phyloP scores from a whole-genome alignment of 2,113 vertebrate genomes.

The Oreotrochilus melanogaster region DNA sequence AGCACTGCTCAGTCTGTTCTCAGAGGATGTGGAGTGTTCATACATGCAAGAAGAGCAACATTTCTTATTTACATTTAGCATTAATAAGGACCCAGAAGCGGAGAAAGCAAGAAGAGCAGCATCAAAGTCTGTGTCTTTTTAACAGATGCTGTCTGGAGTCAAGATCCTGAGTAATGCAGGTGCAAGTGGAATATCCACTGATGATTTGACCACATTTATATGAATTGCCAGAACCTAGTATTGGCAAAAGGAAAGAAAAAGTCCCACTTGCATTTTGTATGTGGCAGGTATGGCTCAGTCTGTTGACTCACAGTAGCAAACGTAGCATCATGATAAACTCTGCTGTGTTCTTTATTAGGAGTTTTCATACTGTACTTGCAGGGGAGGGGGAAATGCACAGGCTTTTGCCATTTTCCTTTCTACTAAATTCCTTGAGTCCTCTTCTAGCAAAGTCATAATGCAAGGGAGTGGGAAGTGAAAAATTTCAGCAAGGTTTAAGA shows the following conservation, averaged over 20 bases:
- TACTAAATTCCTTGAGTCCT: not conserved
- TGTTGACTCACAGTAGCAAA: not conserved
- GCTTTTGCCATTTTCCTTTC: not conserved
- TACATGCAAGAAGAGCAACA: not conserved
- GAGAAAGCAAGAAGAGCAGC: not conserved
- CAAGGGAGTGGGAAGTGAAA: not conserved
- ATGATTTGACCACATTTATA: not conserved
- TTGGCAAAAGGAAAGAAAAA: not conserved
- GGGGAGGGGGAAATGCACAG: not conserved
- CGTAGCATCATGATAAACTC: not conserved
- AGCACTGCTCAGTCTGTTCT: not conserved
- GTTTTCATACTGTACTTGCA: not conserved
- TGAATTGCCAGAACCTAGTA: not conserved
- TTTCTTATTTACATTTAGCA: not conserved
- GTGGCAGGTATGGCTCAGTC: not conserved
- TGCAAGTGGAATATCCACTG: not conserved
- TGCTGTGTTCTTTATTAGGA: not conserved
- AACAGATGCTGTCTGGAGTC: not conserved
- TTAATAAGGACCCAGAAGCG: not conserved
- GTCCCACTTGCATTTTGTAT: not conserved
- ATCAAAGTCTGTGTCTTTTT: not conserved
- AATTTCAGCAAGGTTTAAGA: not conserved
- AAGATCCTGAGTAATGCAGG: slow-evolving; percentile 24
- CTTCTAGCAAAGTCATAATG: not conserved
- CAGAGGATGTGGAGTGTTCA: not conserved